phyloP scores from a whole-genome alignment of 2,888 invertebrate genomes.

The Encarsia formosa region DNA sequence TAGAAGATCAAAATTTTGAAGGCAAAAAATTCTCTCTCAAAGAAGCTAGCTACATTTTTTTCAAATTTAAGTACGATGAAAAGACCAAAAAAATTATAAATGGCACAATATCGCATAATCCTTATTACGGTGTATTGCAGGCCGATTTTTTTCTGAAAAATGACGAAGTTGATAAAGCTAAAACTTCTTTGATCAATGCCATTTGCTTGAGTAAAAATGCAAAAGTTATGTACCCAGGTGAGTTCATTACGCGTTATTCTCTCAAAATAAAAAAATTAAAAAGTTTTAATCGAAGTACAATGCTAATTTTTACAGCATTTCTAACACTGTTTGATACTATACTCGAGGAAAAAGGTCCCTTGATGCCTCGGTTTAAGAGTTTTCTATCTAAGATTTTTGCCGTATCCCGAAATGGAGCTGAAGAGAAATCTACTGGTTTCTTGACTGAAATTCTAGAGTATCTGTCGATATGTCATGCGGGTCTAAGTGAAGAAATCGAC shows the following conservation, averaged over 20 bases:
- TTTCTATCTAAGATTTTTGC: constrained; percentile 18
- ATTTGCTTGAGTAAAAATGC: constrained; percentile 24
- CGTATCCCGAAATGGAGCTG: not conserved
- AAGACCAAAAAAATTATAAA: constrained; percentile 16
- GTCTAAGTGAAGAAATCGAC: constrained; percentile 17
- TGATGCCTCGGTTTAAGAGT: constrained; percentile 5
- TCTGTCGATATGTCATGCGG: constrained; percentile 11
- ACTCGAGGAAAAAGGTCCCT: constrained; percentile 19
- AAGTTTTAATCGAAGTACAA: no score
- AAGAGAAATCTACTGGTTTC: constrained; percentile 6
- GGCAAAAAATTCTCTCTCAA: constrained; percentile 21
- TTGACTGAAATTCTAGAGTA: constrained; percentile 15
- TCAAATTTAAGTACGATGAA: constrained; percentile 21
- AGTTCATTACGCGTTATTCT: not conserved
- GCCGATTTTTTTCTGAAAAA: constrained; percentile 25
- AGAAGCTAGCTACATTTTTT: constrained; percentile 22
- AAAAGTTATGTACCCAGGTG: constrained; percentile 23
- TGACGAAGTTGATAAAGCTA: constrained; percentile 24
- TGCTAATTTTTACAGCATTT: constrained; percentile 13
- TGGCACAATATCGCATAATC: constrained; percentile 22
- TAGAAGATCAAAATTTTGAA: constrained; percentile 27
- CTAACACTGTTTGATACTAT: constrained; percentile 19
- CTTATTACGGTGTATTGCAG: constrained; percentile 22
- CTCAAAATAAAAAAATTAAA: not conserved
- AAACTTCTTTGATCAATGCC: constrained; percentile 18